Evolutionary conservation across 1,140 invertebrate genomes (phyloP), one percentile per base, ranked within the genome.

Genomic region (Lysiphlebus fabarum): DNA sequence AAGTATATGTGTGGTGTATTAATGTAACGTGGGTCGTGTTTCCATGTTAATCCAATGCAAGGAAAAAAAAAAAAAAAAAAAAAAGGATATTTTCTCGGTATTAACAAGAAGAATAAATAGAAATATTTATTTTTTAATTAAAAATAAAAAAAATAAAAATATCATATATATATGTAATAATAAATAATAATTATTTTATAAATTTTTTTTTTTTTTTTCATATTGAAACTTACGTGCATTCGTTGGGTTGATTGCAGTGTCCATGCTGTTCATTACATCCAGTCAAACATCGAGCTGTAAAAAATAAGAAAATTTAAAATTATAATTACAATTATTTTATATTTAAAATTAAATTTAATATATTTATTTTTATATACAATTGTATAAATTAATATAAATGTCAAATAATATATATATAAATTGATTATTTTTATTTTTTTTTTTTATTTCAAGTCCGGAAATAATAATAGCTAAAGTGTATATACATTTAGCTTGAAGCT

Each of bases 191-290:
- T 44, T 14, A 11, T 45, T 33, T 6, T 51, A 33, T 8, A 33
- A 38, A 17, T 14, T 34, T 48, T 26, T 48, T 42, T 34, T 54
- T 53, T n/a, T 56, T 17, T 44, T 58, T 33, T 37, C 60, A 54
- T 65, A 45, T 26, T 57, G 65, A 62, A 86, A 95, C 92, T 92
- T 86, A 96, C 94, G 85, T 86, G 91, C 95, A 98, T 83, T 96
- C 92, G 82, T 94, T 91, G 67, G 95, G 95, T 74, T 86, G 85
- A 68, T 85, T 87, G 84, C 95, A 98, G 77, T 90, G 87, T 71
- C 95, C 95, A 80, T 96, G 91, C 70, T 89, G 83, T 54, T 85
- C 78, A 80, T 95, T 86, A 82, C 95, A 98, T 73, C 94, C 95
- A 73, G 91, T 86, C 73, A 89, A 81, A 82, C 95, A 98, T 71